Evolutionary conservation across 2,797 vertebrate genomes (phyloP).

Genomic region (Paramormyrops hopkinsi): DNA sequence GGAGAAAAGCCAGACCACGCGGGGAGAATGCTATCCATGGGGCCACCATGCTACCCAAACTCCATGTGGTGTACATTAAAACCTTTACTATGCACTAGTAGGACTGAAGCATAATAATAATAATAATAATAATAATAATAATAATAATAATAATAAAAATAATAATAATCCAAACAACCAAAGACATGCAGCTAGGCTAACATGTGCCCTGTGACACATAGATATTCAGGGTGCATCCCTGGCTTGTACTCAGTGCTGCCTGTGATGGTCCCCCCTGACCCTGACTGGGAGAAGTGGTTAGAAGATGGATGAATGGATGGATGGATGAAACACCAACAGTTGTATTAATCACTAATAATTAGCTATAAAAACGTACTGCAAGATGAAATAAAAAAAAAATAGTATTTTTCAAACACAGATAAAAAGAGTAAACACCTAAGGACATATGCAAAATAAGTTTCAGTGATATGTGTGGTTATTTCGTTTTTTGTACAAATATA

Average conservation of each 20-base stretch:
- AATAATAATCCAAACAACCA: background rate
- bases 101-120: background rate
- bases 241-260: background rate
- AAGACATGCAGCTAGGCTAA: background rate
- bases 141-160: background rate
- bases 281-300: background rate
- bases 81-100: background rate
- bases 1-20: background rate
- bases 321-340: background rate
- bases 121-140: background rate
- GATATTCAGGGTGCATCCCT: background rate
- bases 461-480: background rate
- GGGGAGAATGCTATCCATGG: background rate
- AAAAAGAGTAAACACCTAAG: background rate
- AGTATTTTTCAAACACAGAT: background rate
- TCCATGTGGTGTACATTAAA: background rate
- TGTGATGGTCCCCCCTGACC: background rate
- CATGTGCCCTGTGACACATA: background rate
- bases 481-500: background rate
- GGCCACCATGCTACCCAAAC: background rate
- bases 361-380: background rate
- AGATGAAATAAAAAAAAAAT: background rate
- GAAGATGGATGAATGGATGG: background rate
- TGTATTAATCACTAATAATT: background rate
- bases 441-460: background rate